Evolutionary conservation across 2,888 invertebrate genomes (phyloP), one percentile per base, ranked within the genome.

Genomic region (Herminia tarsipennalis): DNA sequence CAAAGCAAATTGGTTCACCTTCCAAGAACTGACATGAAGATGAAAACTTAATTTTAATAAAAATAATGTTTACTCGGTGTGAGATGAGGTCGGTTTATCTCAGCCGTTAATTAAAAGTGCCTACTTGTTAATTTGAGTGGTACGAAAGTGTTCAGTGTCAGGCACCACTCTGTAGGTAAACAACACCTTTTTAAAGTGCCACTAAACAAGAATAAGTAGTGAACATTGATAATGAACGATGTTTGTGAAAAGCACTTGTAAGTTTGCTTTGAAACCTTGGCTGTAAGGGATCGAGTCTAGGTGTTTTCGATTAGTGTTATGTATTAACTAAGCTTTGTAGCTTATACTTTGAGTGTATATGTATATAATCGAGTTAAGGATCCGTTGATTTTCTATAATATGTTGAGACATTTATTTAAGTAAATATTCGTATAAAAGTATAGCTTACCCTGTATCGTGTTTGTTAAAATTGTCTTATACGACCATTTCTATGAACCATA

Each of bases 101-200:
- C 18, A 4, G 4, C 8, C 4, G 40, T 54, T 41, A 61, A 61
- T 55, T 55, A 48, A 61, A 56, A 48, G 28, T 9, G 41, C 5
- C 24, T 40, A 35, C 12, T 35, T 33, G 6, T 21, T 39, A 38
- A 9, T 39, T 41, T 30, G 3, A 30, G 37, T 20, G 42, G 18
- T 30, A 21, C 24, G 36, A 39, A 52, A 52, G 33, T 40, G 48
- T 22, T 42, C 35, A 24, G 43, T 48, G 33, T 34, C 33, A 38
- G 30, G 41, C 45, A 30, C 10, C 20, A 12, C 25, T 29, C 28
- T n/a, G 25, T 33, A 20, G 30, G 46, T 52, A 56, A 66, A 66
- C 42, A 64, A 40, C 66, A 51, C 46, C 53, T 51, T 50, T 49
- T 47, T 25, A 55, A 37, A 56, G 39, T 45, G 36, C 21, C 38